Evolutionary conservation across 2,797 vertebrate genomes (phyloP).

Genomic region (Leptodactylus fallax): DNA sequence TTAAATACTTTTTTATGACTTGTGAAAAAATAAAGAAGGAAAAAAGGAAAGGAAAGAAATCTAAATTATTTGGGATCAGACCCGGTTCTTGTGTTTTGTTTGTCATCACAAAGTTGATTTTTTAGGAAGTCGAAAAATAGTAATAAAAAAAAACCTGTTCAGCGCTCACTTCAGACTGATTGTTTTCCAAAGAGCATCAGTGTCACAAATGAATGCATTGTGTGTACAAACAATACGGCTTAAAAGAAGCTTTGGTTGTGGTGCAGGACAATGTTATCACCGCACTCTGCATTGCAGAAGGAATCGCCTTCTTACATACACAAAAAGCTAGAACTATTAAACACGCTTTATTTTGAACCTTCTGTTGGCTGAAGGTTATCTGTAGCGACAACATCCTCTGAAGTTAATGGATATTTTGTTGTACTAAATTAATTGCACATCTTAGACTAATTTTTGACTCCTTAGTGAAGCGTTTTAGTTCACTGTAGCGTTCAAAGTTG

Average conservation of each 20-base stretch:
- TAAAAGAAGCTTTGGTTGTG: not conserved
- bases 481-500: slow-evolving; percentile 8
- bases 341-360: slow-evolving; percentile 13
- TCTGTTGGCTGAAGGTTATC: slow-evolving; percentile 39
- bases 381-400: not conserved
- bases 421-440: slow-evolving; percentile 14
- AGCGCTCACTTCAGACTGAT: slow-evolving; percentile 24
- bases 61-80: not conserved
- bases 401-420: slow-evolving; percentile 24
- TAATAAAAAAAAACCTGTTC: slow-evolving; percentile 17
- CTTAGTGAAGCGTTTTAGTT: not conserved
- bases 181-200: slow-evolving; percentile 47
- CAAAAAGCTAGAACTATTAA: not conserved
- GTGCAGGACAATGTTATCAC: slow-evolving; percentile 46
- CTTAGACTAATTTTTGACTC: slow-evolving; percentile 10
- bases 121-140: not conserved
- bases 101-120: not conserved
- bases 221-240: slow-evolving; percentile 40
- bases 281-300: slow-evolving; percentile 26
- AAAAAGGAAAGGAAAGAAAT: not conserved
- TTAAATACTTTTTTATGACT: too few relatives aligned
- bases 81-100: not conserved
- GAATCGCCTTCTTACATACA: slow-evolving; percentile 17
- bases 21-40: too few relatives aligned
- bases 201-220: slow-evolving; percentile 48